phyloP scores from a whole-genome alignment of 2,888 invertebrate species.

The Dusona sp. region DNA sequence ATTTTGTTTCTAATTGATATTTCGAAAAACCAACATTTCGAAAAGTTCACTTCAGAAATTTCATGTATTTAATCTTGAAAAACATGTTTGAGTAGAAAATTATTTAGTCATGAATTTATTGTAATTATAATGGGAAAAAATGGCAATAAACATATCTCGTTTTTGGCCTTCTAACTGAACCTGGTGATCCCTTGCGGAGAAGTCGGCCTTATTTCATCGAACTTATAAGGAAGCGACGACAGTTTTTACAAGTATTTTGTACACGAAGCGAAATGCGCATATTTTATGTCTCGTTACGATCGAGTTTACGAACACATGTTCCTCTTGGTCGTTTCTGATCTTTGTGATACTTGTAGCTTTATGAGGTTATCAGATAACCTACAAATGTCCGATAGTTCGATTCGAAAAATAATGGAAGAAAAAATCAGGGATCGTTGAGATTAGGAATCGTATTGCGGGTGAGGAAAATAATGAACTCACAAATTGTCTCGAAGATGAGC shows the following conservation, averaged over 20 bases:
- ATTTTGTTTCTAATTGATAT: too few species aligned
- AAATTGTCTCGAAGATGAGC: conserved; percentile 2
- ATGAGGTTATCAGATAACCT: neutral
- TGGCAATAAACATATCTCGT: too few species aligned
- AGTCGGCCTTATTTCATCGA: neutral
- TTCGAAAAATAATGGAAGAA: neutral
- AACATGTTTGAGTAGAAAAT: too few species aligned
- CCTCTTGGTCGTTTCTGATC: neutral
- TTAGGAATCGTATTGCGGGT: neutral
- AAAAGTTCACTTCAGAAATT: too few species aligned
- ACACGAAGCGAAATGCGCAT: neutral
- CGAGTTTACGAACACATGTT: neutral
- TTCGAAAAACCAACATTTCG: too few species aligned
- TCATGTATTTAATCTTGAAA: too few species aligned
- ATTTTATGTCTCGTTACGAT: neutral
- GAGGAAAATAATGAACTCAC: neutral
- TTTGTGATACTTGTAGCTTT: neutral
- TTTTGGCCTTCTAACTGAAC: neutral
- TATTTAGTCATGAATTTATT: too few species aligned
- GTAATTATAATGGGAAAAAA: too few species aligned
- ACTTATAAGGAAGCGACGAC: neutral
- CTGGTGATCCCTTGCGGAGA: neutral
- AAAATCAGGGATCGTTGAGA: neutral
- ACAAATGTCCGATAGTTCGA: neutral
- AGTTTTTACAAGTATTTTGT: neutral